Evolutionary conservation across 2,888 invertebrate species (phyloP).

Genomic region (Tetragnatha montana): DNA sequence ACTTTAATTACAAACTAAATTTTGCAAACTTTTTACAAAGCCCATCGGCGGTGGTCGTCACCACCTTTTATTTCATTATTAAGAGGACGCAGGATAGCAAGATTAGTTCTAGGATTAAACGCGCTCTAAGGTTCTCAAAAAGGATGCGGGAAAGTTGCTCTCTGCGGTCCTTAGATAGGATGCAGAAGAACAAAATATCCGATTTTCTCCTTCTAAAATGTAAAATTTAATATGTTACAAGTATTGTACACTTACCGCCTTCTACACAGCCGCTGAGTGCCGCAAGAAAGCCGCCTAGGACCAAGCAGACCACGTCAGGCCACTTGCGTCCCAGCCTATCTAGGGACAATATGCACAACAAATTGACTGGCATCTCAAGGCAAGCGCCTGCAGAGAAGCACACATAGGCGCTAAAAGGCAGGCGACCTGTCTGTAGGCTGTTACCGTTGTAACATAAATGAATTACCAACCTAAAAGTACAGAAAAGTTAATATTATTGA

Average conservation of each 20-base stretch:
- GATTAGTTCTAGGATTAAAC: no score
- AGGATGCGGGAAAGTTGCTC: no score
- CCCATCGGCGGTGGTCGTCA: no score
- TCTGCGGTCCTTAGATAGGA: no score
- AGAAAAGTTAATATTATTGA: neutral
- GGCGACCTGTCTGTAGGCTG: constrained; percentile 56
- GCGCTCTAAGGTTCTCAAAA: no score
- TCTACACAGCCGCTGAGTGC: constrained; percentile 78
- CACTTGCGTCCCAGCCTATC: constrained; percentile 70
- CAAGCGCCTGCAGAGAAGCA: constrained; percentile 71
- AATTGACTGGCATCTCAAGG: constrained; percentile 69
- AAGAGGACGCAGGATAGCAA: no score
- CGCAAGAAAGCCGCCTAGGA: constrained; percentile 86
- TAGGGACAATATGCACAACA: constrained; percentile 69
- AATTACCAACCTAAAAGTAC: constrained; percentile 55
- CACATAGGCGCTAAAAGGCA: constrained; percentile 67
- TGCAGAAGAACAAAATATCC: no score
- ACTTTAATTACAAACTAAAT: no score
- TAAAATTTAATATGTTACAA: no score
- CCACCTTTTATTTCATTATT: no score
- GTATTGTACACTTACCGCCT: constrained; percentile 32
- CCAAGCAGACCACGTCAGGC: constrained; percentile 82
- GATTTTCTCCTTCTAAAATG: no score
- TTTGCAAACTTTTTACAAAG: no score
- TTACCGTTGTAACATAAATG: constrained; percentile 68